Percentiles rank a stretch among this genome's conserved stretches.
Evolutionary conservation across 1,140 invertebrate genomes (phyloP).

Genomic region (Platyscapa corneri): DNA sequence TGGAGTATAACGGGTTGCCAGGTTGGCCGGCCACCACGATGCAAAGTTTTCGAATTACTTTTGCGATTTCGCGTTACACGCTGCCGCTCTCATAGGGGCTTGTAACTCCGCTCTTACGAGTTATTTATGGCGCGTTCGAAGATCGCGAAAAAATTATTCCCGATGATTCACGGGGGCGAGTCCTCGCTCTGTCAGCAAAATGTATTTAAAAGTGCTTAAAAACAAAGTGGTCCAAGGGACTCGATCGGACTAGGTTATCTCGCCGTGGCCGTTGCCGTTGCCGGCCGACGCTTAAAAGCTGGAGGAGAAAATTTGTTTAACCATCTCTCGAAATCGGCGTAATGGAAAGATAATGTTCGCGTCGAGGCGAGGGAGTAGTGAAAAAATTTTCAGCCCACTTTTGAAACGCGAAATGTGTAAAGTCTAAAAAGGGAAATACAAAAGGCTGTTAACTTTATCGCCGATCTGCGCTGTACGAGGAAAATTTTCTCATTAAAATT

Average conservation of each 20-base stretch:
- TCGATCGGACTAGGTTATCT: neutral
- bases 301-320: neutral
- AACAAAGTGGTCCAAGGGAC: neutral
- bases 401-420: slow-evolving; percentile 20
- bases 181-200: neutral
- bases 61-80: neutral
- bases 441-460: slow-evolving; percentile 24
- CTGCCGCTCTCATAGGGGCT: neutral
- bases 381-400: slow-evolving; percentile 9
- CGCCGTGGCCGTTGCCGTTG: too few species aligned
- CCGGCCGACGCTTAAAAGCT: neutral
- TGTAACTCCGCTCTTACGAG: neutral
- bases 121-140: neutral
- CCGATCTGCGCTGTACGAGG: neutral
- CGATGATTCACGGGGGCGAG: neutral
- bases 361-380: too few species aligned
- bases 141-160: neutral
- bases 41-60: neutral
- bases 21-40: neutral
- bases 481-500: slow-evolving; percentile 28
- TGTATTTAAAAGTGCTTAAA: slow-evolving; percentile 11
- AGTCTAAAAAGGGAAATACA: slow-evolving; percentile 15
- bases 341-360: slow-evolving; percentile 23
- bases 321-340: slow-evolving; percentile 1
- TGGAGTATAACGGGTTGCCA: neutral